Evolutionary conservation across 2,888 invertebrate species (phyloP), one percentile per base, ranked within the genome.

Genomic region (Panzeria rudis): DNA sequence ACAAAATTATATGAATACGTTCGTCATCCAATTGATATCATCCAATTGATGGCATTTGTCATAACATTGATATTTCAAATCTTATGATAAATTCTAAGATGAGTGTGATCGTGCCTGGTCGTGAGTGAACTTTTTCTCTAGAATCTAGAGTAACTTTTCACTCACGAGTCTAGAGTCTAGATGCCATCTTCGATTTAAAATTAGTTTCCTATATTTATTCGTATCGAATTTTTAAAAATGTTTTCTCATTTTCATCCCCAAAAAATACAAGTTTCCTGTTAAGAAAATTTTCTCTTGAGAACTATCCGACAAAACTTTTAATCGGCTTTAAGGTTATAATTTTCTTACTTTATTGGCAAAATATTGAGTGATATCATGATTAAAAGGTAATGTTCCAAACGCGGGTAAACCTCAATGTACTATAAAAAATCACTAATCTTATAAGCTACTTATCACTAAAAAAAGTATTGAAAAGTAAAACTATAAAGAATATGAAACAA

Each of bases 401-500:
- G 11, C 29, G 9, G 61, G 25, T 41, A 78, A 71, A 61, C 50
- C 13, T 32, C 47, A 79, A 66, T 56, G 23, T 15, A 44, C 20
- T 44, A 4, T 50, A 56, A 25, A 73, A 20, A 47, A 29, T 13
- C 20, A 44, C 15, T 83, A 83, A 83, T 71, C 82, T 56, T 59
- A 64, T 77, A 83, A 83, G 82, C 82, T 64, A 41, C 82, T 83
- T 83, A 83, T 38, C 29, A 47, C 15, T 35, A 41, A n/a, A 3
- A 35, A 32, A 52, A 17, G 20, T 23, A 11, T 56, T 25, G 35
- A 59, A 62, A 68, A 47, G 32, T 44, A 64, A 64, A 41, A 54
- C 29, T 66, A 76, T 56, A 29, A 32, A 6, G 8, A 11, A 23
- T 20, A 32, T n/a, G 5, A 44, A 76, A 17, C 11, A 54, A 66